Evolutionary conservation across 35 echinoderm and acorn worm species (phyloP).

Genomic region (Ophiothrix spiculata): DNA sequence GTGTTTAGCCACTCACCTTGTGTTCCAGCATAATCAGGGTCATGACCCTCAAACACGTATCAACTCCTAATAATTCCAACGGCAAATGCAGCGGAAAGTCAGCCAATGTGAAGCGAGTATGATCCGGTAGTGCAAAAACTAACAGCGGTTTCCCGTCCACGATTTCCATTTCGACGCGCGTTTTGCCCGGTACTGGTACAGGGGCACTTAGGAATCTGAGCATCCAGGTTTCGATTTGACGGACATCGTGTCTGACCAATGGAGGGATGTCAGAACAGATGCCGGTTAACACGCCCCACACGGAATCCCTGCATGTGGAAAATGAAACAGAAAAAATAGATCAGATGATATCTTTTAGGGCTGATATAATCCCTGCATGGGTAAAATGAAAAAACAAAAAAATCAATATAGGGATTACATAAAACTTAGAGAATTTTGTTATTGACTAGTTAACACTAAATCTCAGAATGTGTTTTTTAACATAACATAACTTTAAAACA

Average conservation of each 20-base stretch:
- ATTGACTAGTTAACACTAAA: too few species aligned
- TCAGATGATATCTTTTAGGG: too few species aligned
- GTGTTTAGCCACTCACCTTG: constrained; percentile 85
- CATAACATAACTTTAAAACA: too few species aligned
- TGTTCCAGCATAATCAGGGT: constrained; percentile 92
- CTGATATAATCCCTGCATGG: too few species aligned
- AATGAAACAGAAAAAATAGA: constrained; percentile 19
- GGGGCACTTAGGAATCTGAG: constrained; percentile 86
- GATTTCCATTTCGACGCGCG: constrained; percentile 85
- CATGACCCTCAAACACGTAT: constrained; percentile 90
- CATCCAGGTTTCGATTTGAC: constrained; percentile 98
- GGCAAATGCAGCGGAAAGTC: constrained; percentile 96
- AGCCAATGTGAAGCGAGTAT: constrained; percentile 91
- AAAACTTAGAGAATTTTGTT: too few species aligned
- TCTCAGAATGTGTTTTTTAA: too few species aligned
- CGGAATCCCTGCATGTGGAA: constrained; percentile 97
- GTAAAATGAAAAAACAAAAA: too few species aligned
- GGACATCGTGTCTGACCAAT: constrained; percentile 83
- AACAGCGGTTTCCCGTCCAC: constrained; percentile 70
- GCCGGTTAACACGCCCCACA: constrained; percentile 93
- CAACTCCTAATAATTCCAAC: constrained; percentile 88
- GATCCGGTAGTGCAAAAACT: constrained; percentile 89
- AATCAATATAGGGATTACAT: too few species aligned
- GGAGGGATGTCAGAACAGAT: constrained; percentile 84
- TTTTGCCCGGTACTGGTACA: constrained; percentile 93